These are phyloP conservation scores for Ormyrus thymus DNA, from an alignment of 2,888 invertebrate species.

Conservation along the genomic window DNA sequence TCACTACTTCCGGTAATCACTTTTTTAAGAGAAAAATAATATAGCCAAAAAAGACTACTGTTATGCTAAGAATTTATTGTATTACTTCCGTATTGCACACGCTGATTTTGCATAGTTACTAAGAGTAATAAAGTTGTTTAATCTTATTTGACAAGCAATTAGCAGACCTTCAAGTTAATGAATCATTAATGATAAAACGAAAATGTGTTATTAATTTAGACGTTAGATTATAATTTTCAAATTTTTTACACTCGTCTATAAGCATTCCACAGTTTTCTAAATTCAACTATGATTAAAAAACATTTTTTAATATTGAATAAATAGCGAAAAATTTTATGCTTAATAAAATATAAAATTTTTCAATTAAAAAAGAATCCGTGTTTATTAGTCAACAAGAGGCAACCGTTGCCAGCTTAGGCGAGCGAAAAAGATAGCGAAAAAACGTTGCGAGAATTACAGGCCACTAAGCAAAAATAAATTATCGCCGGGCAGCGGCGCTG, in stretches of 20 bases:
- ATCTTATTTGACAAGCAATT: conserved; percentile 17
- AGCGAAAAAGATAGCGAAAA: conserved; percentile 2
- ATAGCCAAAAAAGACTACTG: no score
- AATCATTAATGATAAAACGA: not conserved
- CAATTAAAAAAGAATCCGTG: not conserved
- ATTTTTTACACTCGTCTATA: no score
- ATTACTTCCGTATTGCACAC: no score
- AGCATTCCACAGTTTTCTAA: no score
- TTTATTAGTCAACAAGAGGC: not conserved
- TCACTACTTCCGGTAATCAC: no score
- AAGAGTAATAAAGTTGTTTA: no score
- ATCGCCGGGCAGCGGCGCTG: not conserved
- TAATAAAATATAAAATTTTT: not conserved
- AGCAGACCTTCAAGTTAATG: conserved; percentile 1
- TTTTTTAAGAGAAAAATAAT: no score
- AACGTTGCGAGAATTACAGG: conserved; percentile 4
- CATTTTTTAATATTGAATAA: not conserved
- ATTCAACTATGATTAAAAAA: no score
- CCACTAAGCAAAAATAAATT: conserved; percentile 38
- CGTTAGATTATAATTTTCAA: not conserved
- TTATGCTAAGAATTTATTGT: no score
- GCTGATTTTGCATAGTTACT: no score
- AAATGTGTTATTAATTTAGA: not conserved
- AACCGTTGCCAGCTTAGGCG: not conserved
- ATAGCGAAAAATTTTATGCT: not conserved